Evolutionary conservation across 2,797 vertebrate genomes (phyloP).

Genomic region (Hydrolagus colliei): DNA sequence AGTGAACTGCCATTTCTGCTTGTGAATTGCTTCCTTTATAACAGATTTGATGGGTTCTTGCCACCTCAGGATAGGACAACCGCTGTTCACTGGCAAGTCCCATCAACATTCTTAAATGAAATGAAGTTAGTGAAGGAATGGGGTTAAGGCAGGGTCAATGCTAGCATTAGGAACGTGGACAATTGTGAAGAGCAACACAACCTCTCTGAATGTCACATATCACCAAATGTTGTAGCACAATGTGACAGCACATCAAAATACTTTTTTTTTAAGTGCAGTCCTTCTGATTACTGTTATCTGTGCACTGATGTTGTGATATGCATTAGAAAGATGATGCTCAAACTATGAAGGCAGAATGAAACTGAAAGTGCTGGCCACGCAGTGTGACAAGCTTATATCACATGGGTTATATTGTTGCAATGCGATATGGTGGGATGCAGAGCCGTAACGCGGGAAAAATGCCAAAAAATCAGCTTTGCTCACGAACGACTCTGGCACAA

Average conservation of each 20-base stretch:
- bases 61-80: background rate
- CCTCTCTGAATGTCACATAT: constrained; percentile 28
- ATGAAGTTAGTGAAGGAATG: constrained; percentile 1
- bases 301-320: constrained; percentile 21
- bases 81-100: background rate
- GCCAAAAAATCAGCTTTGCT: no score
- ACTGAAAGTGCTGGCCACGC: background rate
- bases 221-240: constrained; percentile 25
- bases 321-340: constrained; percentile 1
- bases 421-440: background rate
- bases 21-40: no score
- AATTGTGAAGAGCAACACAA: constrained; percentile 23
- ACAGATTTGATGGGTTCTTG: no score
- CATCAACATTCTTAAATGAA: constrained; percentile 5
- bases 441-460: background rate
- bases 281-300: constrained; percentile 19
- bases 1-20: no score
- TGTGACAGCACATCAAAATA: constrained; percentile 17
- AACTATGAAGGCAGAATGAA: constrained; percentile 11
- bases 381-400: background rate
- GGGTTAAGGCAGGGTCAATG: background rate
- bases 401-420: background rate
- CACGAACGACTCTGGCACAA: background rate
- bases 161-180: background rate
- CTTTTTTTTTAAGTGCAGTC: background rate